Conservation (phyloP, 2,888 invertebrate species). For the Saturnia pavonia region DNA sequence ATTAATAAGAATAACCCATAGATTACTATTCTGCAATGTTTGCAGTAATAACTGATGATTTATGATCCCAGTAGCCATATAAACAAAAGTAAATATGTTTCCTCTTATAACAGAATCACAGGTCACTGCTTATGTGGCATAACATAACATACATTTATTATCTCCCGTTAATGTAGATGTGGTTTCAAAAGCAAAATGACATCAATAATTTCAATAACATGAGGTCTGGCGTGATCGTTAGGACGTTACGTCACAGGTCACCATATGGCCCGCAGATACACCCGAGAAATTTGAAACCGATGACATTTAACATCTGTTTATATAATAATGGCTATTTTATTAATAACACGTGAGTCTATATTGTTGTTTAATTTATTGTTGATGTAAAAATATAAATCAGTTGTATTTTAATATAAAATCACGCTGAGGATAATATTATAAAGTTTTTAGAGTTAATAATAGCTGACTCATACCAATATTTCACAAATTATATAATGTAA, state of each 20-base stretch:
- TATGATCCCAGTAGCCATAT: not conserved
- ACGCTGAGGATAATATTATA: not conserved
- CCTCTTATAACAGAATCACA: not conserved
- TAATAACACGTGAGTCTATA: slow-evolving; percentile 5
- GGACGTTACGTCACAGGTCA: slow-evolving; percentile 30
- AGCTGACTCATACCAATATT: too few species aligned
- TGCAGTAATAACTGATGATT: not conserved
- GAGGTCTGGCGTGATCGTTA: slow-evolving; percentile 32
- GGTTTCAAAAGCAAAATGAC: slow-evolving; percentile 11
- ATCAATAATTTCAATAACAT: slow-evolving; percentile 30
- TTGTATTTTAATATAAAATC: not conserved
- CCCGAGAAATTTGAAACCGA: slow-evolving; percentile 17
- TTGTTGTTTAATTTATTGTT: not conserved
- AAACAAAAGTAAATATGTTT: not conserved
- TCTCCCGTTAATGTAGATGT: slow-evolving; percentile 5
- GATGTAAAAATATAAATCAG: not conserved
- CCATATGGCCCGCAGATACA: slow-evolving; percentile 31
- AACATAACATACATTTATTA: not conserved
- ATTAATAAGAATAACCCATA: too few species aligned
- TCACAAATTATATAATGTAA: too few species aligned
- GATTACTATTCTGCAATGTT: not conserved
- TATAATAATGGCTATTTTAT: slow-evolving; percentile 10
- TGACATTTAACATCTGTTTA: slow-evolving; percentile 22
- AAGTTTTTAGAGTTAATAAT: not conserved
- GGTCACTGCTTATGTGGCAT: not conserved